Evolutionary conservation across 2,888 invertebrate genomes (phyloP), one percentile per base, ranked within the genome.

Genomic region (Agonum fuliginosum): DNA sequence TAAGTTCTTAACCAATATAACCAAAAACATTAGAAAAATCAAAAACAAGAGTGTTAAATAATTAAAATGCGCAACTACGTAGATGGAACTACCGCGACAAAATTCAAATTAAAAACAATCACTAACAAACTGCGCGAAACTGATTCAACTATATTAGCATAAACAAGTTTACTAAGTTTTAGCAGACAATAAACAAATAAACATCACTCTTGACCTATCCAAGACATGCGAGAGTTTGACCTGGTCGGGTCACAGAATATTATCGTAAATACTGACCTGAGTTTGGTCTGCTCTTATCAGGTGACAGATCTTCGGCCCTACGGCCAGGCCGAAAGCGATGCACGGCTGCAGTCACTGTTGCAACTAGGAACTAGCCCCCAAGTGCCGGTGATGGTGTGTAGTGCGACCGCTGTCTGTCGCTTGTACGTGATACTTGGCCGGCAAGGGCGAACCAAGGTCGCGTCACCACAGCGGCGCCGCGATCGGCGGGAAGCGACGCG

Each of bases 381-480:
- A 43, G 41, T 43, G 14, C 43, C 24, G 69, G 58, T 24, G 19
- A 24, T 30, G 43, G 77, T 58, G 69, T 51, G 34, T 20, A 10
- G 27, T 70, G 67, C 54, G 70, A 37, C 77, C 51, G 77, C 58
- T 51, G 51, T 43, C 70, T 70, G 70, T 24, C 48, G 67, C 17
- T 70, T 22, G 54, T 27, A 24, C 70, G 58, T 83, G 81, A 81
- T 82, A 85, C 85, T 84, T 83, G 80, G 10, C 80, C 81, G 81
- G 80, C 84, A 86, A 86, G 86, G 86, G 83, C 85, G 83, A 83
- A 83, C 79, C 86, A 87, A 87, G 87, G 87, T 85, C 86, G 86
- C 81, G 80, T 43, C 87, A 87, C 86, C 87, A 87, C 86, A 82
- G 84, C 83, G 85, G 84, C 86, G 86, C 88, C 88, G 86, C 87